Evolutionary conservation across 2,113 vertebrate genomes (phyloP), one percentile per base, ranked within the genome.

Genomic region (Saguinus imperator): DNA sequence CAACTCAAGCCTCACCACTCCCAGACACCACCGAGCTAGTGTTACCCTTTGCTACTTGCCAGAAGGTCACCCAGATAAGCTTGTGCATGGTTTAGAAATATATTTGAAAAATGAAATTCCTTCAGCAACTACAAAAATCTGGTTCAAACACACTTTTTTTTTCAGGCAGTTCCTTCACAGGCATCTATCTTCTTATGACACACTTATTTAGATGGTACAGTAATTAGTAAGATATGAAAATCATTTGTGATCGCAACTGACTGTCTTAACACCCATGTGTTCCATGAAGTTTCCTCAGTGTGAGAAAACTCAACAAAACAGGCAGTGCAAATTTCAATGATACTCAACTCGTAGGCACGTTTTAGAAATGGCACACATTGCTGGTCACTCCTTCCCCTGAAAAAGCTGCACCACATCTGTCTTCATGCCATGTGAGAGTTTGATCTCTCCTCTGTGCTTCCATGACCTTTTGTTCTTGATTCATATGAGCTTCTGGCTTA

Each of bases 101-200:
- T 4, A 48, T 57, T 40, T 86, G 50, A 95, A 93, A 97, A 80
- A 50, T 50, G 21, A 87, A 72, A 91, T 84, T 77, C 48, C 13
- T 89, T 43, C 29, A 77, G 85, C 50, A n/a, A 81, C 81, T 48
- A 8, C 23, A 68, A 32, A 73, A 40, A 73, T 35, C 35, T 45
- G 57, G 35, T 37, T 89, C n/a, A 7, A 23, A 3, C 29, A 66
- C 2, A 16, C 23, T 70, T 66, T 48, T 64, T 52, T 64, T 16
- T 52, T 3, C 57, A n/a, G 75, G n/a, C 2, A 2, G 73, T 37
- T 57, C n/a, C 43, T 97, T 81, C 58, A 8, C 1, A 68, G 8
- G 45, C 8, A 75, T 94, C 88, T 76, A 0, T 29, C 29, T 40
- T 48, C 48, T 37, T 91, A 45, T 48, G 35, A 58, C 23, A 8